Evolutionary conservation across 2,113 vertebrate genomes (phyloP).

Genomic region (Oryzias melastigma): DNA sequence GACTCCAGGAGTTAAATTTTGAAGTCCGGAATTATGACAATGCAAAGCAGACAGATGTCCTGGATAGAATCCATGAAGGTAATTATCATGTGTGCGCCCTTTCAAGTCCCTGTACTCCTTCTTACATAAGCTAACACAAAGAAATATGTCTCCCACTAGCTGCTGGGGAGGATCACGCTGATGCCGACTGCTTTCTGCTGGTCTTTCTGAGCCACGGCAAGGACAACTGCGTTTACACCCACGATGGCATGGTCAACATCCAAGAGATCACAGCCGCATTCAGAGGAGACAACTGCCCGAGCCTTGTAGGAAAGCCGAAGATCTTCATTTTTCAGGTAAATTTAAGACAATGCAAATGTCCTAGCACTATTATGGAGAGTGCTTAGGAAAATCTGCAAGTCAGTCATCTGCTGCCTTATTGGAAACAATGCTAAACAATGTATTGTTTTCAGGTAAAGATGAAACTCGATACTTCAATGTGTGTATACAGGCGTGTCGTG

Average conservation of each 20-base stretch:
- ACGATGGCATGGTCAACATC: slow-evolving; percentile 82
- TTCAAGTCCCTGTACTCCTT: neutral
- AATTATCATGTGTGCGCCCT: neutral
- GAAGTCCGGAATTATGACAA: slow-evolving; percentile 83
- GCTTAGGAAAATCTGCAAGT: too few relatives aligned
- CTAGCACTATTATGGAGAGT: too few relatives aligned
- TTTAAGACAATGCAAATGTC: neutral
- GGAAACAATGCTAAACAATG: too few relatives aligned
- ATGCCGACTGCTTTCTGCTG: slow-evolving; percentile 90
- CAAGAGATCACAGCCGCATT: slow-evolving; percentile 81
- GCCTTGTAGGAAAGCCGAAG: slow-evolving; percentile 93
- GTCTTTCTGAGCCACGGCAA: slow-evolving; percentile 92
- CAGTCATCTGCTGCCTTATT: too few relatives aligned
- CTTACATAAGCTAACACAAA: neutral
- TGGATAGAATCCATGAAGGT: slow-evolving; percentile 79
- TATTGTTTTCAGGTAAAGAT: neutral
- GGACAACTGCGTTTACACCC: slow-evolving; percentile 82
- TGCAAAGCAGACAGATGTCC: slow-evolving; percentile 75
- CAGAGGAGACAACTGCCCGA: slow-evolving; percentile 87
- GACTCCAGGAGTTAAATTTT: slow-evolving; percentile 83
- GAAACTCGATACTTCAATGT: neutral
- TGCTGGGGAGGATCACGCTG: slow-evolving; percentile 75
- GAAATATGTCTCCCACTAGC: slow-evolving; percentile 65
- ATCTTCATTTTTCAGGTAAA: slow-evolving; percentile 95
- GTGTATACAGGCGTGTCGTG: slow-evolving; percentile 86